phyloP scores from a whole-genome alignment of 2,888 invertebrate species.

The Gymnocheta viridis region DNA sequence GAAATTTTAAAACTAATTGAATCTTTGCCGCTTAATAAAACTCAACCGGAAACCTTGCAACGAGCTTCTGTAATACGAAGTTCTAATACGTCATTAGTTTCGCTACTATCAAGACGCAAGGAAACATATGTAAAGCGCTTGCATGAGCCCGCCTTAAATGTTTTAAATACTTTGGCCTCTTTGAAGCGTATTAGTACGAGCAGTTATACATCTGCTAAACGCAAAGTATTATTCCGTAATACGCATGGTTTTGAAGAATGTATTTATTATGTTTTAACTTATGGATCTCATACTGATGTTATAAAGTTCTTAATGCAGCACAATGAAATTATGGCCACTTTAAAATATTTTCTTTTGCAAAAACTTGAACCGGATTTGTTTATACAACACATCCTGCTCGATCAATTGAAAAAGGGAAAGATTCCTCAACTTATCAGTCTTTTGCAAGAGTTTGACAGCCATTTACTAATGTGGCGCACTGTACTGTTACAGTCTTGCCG shows the following conservation, averaged over 20 bases:
- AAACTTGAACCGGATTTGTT: constrained; percentile 87
- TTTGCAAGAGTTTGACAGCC: constrained; percentile 86
- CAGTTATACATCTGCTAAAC: constrained; percentile 69
- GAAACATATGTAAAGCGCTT: constrained; percentile 83
- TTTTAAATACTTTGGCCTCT: constrained; percentile 84
- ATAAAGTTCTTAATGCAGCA: constrained; percentile 90
- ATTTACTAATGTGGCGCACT: constrained; percentile 87
- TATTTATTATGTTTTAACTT: constrained; percentile 90
- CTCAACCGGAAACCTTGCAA: constrained; percentile 78
- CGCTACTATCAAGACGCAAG: constrained; percentile 81
- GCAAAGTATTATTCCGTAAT: constrained; percentile 75
- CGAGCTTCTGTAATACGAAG: constrained; percentile 79
- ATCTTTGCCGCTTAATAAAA: constrained; percentile 79
- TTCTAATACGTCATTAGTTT: constrained; percentile 79
- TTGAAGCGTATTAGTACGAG: constrained; percentile 83
- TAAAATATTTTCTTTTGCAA: constrained; percentile 87
- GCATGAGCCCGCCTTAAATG: constrained; percentile 85
- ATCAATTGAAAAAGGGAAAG: constrained; percentile 86
- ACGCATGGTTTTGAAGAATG: constrained; percentile 89
- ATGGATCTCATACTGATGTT: constrained; percentile 89
- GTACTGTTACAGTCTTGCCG: constrained; percentile 88
- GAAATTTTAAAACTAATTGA: constrained; percentile 89
- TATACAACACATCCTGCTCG: constrained; percentile 87
- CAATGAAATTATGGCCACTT: constrained; percentile 86
- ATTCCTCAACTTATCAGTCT: constrained; percentile 85